Conservation (phyloP, 2,113 vertebrate genomes). For the Ptyas mucosa region DNA sequence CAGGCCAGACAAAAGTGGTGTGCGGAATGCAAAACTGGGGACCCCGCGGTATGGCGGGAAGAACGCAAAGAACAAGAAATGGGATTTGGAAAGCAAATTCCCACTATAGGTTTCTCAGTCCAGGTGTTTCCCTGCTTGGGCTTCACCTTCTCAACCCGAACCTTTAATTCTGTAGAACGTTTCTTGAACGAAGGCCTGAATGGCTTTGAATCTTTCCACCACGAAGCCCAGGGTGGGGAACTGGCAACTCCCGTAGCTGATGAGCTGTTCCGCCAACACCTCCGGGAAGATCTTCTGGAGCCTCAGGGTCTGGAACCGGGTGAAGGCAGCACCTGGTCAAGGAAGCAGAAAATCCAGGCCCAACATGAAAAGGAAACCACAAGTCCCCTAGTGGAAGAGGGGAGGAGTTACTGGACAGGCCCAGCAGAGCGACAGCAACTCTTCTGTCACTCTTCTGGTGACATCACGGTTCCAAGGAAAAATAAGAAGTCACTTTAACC, state of each 20-base stretch:
- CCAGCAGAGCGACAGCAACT: neutral
- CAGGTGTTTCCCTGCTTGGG: neutral
- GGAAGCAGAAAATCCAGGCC: neutral
- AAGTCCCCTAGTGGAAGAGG: neutral
- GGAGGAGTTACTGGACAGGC: neutral
- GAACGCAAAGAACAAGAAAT: neutral
- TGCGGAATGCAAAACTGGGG: neutral
- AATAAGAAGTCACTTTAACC: neutral
- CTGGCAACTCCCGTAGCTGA: slow-evolving; percentile 98
- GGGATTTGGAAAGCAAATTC: neutral
- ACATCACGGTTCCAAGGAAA: neutral
- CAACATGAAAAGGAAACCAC: neutral
- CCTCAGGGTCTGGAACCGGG: slow-evolving; percentile 92
- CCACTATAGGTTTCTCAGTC: neutral
- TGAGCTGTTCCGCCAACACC: slow-evolving; percentile 88
- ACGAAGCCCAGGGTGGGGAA: slow-evolving; percentile 97
- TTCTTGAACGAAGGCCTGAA: slow-evolving; percentile 96
- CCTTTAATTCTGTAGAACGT: slow-evolving; percentile 96
- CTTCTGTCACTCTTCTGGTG: neutral
- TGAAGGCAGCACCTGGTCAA: slow-evolving; percentile 93
- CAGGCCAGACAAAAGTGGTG: neutral
- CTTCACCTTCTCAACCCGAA: slow-evolving; percentile 20
- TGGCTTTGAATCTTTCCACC: slow-evolving; percentile 97
- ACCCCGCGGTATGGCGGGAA: neutral
- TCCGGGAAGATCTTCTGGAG: slow-evolving; percentile 89